Conservation (phyloP, 2,113 vertebrate genomes). For the Emydocephalus ijimae region DNA sequence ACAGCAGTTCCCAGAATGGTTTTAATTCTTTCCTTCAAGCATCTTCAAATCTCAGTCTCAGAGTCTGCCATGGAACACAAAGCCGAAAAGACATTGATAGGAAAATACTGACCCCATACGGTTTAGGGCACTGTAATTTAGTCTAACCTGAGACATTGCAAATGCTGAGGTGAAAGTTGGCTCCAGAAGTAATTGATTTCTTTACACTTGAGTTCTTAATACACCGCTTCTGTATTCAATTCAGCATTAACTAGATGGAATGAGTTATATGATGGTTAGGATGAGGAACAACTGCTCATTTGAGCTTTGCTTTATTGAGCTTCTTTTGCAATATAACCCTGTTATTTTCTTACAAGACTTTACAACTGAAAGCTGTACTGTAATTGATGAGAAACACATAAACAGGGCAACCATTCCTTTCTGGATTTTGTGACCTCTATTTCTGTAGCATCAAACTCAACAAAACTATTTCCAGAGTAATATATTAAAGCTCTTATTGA, state of each 20-base stretch:
- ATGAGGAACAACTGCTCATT: neutral
- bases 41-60: conserved; percentile 1
- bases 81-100: conserved; percentile 5
- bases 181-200: conserved; percentile 27
- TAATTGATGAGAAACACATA: neutral
- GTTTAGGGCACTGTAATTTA: conserved; percentile 26
- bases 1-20: conserved; percentile 1
- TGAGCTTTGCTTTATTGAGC: neutral
- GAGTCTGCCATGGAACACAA: neutral
- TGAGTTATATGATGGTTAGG: neutral
- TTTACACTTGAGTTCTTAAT: conserved; percentile 15
- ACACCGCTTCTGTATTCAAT: conserved; percentile 8
- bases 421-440: neutral
- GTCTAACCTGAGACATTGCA: conserved; percentile 7
- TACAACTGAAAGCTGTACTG: neutral
- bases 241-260: conserved; percentile 18
- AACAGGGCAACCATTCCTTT: neutral
- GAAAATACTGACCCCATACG: conserved; percentile 2
- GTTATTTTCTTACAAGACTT: neutral
- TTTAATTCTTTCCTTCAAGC: conserved; percentile 10
- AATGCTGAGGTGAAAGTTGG: conserved; percentile 17
- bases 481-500: neutral
- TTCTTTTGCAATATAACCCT: neutral
- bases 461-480: neutral
- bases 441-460: too few species aligned